phyloP scores from a whole-genome alignment of 2,797 vertebrate species.

The Tamandua tetradactyla region DNA sequence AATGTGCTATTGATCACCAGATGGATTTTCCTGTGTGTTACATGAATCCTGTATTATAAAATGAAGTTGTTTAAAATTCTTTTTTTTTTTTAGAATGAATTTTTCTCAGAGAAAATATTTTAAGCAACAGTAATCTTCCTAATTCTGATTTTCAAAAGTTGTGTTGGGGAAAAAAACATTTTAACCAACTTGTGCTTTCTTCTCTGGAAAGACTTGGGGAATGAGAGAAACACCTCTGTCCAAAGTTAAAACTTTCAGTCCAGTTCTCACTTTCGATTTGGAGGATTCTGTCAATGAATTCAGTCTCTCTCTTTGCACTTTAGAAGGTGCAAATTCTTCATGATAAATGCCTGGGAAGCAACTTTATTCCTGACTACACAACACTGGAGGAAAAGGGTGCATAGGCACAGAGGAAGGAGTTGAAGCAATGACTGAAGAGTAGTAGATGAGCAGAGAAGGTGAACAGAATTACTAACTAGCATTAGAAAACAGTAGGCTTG shows the following conservation, averaged over 20 bases:
- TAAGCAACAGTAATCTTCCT: background rate
- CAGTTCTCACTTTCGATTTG: background rate
- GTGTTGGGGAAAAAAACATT: background rate
- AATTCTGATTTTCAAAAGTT: background rate
- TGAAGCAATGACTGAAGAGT: background rate
- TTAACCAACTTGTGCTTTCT: background rate
- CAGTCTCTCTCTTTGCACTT: background rate
- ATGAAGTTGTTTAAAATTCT: background rate
- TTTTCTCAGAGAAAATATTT: background rate
- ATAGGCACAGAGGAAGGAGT: background rate
- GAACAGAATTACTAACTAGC: background rate
- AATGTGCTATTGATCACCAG: background rate
- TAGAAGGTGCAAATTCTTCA: background rate
- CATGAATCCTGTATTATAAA: background rate
- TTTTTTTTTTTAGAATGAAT: background rate
- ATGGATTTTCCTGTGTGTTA: background rate
- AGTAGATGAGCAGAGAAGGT: background rate
- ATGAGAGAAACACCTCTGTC: background rate
- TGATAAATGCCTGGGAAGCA: background rate
- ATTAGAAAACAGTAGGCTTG: background rate
- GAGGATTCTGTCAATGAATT: background rate
- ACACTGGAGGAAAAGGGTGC: background rate
- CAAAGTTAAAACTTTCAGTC: background rate
- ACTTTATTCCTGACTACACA: too few relatives aligned
- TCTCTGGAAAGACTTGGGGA: background rate